Base-by-base conservation (phyloP, 2,113 vertebrate species). In the Otis tarda region DNA sequence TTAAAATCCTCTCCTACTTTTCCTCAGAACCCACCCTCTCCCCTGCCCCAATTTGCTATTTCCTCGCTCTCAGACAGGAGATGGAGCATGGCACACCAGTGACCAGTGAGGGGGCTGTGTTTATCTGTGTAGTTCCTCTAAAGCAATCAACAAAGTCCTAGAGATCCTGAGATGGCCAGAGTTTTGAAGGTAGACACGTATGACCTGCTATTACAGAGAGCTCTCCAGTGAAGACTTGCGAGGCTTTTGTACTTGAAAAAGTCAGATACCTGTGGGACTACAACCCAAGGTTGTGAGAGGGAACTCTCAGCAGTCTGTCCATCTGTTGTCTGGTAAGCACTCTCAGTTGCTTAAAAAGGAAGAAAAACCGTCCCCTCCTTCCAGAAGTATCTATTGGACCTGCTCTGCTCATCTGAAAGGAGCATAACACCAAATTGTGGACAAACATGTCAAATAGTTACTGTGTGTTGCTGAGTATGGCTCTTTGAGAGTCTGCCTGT, bases 51-150 rank as follows among this genome's bases (percentile, higher is more conserved):
- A 9, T 27, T n/a, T 60, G 18, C 45, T 28, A 3, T 56, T 56
- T 70, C 27, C 11, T 52, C 21, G 23, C 20, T 56, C 30, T 61
- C 18, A 14, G 73, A 20, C 15, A n/a, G 52, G 47, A 53, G 35
- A 22, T 17, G 24, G 55, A 69, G n/a, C 8, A 3, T 50, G 39
- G 43, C 0, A 2, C 0, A 7, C 17, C 7, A 7, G 55, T 14
- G 60, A 12, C 61, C 14, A 17, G 12, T 18, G 19, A 41, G 28
- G 37, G 52, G 33, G 14, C 25, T 41, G 47, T 17, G 19, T 49
- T 78, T 37, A 24, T 78, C 50, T 2, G 1, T 23, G 31, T 43
- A 37, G 23, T 45, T 91, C 35, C 23, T 57, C 12, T 65, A 21
- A 71, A 84, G 52, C 8, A 25, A 24, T 64, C 50, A 19, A 5